phyloP scores from a whole-genome alignment of 2,888 invertebrate genomes.

The Diadegma fenestrale region DNA sequence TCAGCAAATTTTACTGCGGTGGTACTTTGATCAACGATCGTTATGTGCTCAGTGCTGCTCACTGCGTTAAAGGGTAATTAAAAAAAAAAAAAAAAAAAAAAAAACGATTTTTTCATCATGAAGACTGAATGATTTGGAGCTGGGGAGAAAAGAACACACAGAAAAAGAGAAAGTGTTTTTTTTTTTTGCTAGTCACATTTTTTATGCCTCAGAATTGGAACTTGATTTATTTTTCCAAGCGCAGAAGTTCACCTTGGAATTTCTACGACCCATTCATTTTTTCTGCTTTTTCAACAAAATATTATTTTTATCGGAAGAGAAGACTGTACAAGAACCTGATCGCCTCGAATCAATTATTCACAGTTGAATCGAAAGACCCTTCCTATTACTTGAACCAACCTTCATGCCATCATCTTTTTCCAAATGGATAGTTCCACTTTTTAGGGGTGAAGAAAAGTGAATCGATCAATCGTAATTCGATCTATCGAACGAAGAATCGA shows the following conservation, averaged over 20 bases:
- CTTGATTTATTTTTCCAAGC: neutral
- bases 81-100: neutral
- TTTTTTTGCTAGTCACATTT: neutral
- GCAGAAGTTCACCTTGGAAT: neutral
- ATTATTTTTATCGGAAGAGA: neutral
- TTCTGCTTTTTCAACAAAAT: neutral
- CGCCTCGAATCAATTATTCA: neutral
- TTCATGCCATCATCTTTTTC: neutral
- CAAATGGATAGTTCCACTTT: neutral
- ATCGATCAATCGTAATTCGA: no score
- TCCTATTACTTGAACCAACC: neutral
- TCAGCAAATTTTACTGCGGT: conserved; percentile 96
- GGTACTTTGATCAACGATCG: conserved; percentile 95
- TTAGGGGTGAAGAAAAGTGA: no score
- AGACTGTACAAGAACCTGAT: neutral
- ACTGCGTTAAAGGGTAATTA: conserved; percentile 94
- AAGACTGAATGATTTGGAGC: no score
- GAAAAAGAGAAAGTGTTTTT: no score
- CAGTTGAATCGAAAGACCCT: neutral
- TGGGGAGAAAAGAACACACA: neutral
- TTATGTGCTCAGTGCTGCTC: conserved; percentile 95
- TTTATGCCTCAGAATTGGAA: neutral
- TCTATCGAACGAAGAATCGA: no score
- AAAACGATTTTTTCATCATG: no score
- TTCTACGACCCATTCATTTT: neutral